Conservation (phyloP, 2,888 invertebrate species). For the Caenorhabditis panamensis region DNA sequence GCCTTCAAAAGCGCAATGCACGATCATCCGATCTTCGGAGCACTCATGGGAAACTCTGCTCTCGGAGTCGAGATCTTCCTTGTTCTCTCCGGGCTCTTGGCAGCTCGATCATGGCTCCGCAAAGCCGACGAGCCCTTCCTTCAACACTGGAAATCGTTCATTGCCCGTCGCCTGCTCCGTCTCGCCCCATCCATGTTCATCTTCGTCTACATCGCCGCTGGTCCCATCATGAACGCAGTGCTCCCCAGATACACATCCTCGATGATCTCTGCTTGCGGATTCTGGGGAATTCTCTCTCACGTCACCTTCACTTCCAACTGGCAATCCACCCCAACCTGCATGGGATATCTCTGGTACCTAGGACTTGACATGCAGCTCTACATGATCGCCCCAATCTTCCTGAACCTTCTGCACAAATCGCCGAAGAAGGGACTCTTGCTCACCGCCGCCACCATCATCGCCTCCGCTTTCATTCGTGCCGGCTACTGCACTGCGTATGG, state of each 20-base stretch:
- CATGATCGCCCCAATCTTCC: constrained; percentile 75
- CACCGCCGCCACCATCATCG: constrained; percentile 60
- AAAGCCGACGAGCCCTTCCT: constrained; percentile 69
- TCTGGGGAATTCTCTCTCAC: constrained; percentile 71
- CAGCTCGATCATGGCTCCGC: constrained; percentile 77
- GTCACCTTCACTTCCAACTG: constrained; percentile 77
- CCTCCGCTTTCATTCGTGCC: constrained; percentile 69
- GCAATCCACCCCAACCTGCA: constrained; percentile 78
- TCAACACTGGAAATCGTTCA: constrained; percentile 72
- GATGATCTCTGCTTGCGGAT: constrained; percentile 77
- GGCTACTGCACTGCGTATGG: constrained; percentile 74
- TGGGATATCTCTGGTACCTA: constrained; percentile 80
- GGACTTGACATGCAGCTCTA: constrained; percentile 80
- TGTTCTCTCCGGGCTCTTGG: constrained; percentile 78
- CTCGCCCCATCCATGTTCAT: constrained; percentile 76
- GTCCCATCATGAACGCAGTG: constrained; percentile 69
- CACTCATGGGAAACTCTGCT: constrained; percentile 79
- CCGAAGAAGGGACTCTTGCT: constrained; percentile 51
- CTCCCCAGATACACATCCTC: constrained; percentile 74
- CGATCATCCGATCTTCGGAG: constrained; percentile 77
- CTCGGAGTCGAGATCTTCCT: constrained; percentile 80
- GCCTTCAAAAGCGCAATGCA: constrained; percentile 77
- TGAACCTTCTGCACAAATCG: constrained; percentile 70
- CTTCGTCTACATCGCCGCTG: constrained; percentile 76
- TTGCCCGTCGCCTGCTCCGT: constrained; percentile 72